These are phyloP conservation scores for Galagoides demidoff DNA, from an alignment of 2,797 vertebrate species.

Conservation along the genomic window DNA sequence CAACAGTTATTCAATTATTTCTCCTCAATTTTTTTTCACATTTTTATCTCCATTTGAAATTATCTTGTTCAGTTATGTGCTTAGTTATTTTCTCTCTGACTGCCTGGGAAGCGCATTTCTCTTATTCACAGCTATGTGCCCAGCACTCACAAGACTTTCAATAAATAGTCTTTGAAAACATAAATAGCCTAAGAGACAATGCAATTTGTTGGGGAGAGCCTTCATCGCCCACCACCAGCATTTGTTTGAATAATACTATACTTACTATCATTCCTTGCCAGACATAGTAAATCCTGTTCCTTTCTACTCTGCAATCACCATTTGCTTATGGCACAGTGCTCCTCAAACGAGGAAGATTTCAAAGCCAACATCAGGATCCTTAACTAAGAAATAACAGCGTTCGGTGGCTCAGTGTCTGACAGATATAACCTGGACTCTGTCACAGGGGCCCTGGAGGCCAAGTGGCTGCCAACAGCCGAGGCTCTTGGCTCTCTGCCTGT, in stretches of 20 bases:
- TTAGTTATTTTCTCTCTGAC: not conserved
- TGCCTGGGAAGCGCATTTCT: conserved; percentile 34
- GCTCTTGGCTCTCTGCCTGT: conserved; percentile 76
- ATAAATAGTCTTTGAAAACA: conserved; percentile 55
- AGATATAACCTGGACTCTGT: conserved; percentile 72
- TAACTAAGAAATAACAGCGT: conserved; percentile 78
- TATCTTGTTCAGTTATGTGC: conserved; percentile 1
- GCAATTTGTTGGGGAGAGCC: not conserved
- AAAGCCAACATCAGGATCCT: conserved; percentile 69
- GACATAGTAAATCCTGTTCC: not conserved
- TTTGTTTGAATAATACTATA: conserved; percentile 55
- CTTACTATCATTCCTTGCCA: conserved; percentile 31
- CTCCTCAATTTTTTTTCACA: not conserved
- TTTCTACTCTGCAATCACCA: conserved; percentile 40
- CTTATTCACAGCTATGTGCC: not conserved
- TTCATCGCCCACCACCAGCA: conserved; percentile 12
- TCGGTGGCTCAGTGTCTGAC: conserved; percentile 68
- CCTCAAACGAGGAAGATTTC: conserved; percentile 64
- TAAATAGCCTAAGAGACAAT: conserved; percentile 59
- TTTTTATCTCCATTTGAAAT: conserved; percentile 24
- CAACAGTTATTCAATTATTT: not conserved
- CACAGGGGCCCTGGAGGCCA: conserved; percentile 48
- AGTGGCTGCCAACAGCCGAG: conserved; percentile 67
- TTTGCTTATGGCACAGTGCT: conserved; percentile 59
- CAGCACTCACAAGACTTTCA: not conserved